phyloP scores from a whole-genome alignment of 1,140 invertebrate genomes.

The Daktulosphaira vitifoliae region DNA sequence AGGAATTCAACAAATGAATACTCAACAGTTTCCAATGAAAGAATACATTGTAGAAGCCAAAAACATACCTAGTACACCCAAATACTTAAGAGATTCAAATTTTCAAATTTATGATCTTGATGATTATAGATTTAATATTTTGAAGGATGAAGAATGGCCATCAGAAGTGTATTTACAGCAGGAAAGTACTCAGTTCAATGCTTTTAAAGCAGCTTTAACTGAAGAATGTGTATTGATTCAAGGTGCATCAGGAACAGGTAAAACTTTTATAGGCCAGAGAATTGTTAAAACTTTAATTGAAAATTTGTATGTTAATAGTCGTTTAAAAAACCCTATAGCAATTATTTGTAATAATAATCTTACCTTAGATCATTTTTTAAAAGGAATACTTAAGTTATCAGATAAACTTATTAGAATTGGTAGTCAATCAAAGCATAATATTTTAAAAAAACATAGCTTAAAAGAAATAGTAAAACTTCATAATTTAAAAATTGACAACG shows the following conservation, averaged over 20 bases:
- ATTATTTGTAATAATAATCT: conserved; percentile 81
- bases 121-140: conserved; percentile 36
- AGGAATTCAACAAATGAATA: conserved; percentile 49
- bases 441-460: conserved; percentile 29
- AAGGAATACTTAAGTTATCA: conserved; percentile 53
- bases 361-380: conserved; percentile 79
- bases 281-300: conserved; percentile 51
- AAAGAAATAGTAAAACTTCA: conserved; percentile 21
- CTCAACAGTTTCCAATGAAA: conserved; percentile 51
- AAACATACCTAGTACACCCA: conserved; percentile 1
- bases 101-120: conserved; percentile 19
- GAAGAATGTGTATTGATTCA: conserved; percentile 64
- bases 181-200: conserved; percentile 51
- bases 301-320: conserved; percentile 5
- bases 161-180: conserved; percentile 43
- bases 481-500: conserved; percentile 1
- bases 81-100: conserved; percentile 12
- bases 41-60: conserved; percentile 51
- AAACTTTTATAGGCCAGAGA: conserved; percentile 62
- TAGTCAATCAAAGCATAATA: conserved; percentile 53
- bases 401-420: conserved; percentile 61
- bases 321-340: conserved; percentile 51
- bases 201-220: conserved; percentile 51
- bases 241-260: conserved; percentile 68
- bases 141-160: conserved; percentile 44